Conservation (phyloP, 2,797 vertebrate species). For the Hephaestus fuliginosus region DNA sequence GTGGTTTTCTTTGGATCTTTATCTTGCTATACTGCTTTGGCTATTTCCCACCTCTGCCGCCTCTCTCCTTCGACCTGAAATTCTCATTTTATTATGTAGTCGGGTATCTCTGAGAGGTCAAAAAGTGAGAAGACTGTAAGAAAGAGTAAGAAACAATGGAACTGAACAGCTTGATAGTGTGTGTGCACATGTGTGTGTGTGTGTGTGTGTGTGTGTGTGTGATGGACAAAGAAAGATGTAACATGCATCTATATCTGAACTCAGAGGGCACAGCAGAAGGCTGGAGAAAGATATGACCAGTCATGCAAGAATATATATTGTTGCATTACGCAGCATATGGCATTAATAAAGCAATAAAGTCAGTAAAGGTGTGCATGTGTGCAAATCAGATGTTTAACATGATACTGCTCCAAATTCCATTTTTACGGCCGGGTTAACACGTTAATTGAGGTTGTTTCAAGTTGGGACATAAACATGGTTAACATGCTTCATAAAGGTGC, state of each 20-base stretch:
- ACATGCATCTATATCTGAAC: background rate
- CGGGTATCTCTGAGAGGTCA: background rate
- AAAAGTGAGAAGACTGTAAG: background rate
- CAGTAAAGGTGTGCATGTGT: conserved; percentile 46
- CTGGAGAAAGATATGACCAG: conserved; percentile 2
- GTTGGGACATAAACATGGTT: conserved; percentile 21
- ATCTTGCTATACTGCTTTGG: background rate
- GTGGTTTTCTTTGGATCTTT: background rate
- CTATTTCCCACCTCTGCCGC: too few species aligned
- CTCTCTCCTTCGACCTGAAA: background rate
- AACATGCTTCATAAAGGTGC: conserved; percentile 19
- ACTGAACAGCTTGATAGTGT: background rate
- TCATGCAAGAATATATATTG: conserved; percentile 26
- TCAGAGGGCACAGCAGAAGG: conserved; percentile 10
- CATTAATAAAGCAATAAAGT: conserved; percentile 59
- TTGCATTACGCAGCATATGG: conserved; percentile 36
- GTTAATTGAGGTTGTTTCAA: conserved; percentile 50
- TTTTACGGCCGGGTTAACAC: conserved; percentile 36
- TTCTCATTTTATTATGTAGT: background rate
- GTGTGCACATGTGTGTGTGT: background rate
- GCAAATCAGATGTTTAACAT: conserved; percentile 62
- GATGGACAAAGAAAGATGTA: background rate
- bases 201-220: background rate
- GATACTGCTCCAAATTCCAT: conserved; percentile 43
- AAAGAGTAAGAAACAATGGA: background rate